Conservation (phyloP, 1,140 invertebrate genomes). For the Drosophila subpulchrella region DNA sequence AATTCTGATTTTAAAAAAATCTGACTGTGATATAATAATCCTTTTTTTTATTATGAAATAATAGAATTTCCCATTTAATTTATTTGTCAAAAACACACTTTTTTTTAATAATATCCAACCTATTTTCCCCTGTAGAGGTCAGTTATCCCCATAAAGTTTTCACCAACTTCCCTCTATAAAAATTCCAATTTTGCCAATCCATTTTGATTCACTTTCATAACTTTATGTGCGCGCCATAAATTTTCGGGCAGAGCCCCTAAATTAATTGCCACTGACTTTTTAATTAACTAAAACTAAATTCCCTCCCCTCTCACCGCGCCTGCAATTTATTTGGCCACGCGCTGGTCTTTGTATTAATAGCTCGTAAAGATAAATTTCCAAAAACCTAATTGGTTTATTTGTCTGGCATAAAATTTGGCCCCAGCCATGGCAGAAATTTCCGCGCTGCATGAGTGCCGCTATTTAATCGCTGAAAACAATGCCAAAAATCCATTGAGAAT, state of each 20-base stretch:
- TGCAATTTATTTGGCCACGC: constrained; percentile 45
- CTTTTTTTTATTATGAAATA: not conserved
- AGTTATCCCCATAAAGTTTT: not conserved
- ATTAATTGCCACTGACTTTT: constrained; percentile 79
- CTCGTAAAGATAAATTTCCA: constrained; percentile 73
- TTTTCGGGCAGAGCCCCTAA: constrained; percentile 42
- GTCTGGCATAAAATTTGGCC: constrained; percentile 59
- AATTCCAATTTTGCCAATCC: constrained; percentile 20
- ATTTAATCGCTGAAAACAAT: constrained; percentile 29
- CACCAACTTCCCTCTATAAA: constrained; percentile 3
- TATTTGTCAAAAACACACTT: no score
- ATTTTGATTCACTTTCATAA: constrained; percentile 50
- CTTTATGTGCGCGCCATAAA: constrained; percentile 58
- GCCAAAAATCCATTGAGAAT: constrained; percentile 9
- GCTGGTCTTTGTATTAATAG: constrained; percentile 70
- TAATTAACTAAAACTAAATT: constrained; percentile 79
- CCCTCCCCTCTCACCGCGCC: not conserved
- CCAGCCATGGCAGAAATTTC: constrained; percentile 34
- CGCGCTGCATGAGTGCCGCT: constrained; percentile 37
- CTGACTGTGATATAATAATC: no score
- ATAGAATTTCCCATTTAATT: no score
- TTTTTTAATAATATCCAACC: not conserved
- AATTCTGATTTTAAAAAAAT: not conserved
- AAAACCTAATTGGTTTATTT: constrained; percentile 71
- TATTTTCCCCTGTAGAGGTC: not conserved